Base-by-base conservation (phyloP, 2,888 invertebrate genomes). In the Acrobasis consociella region DNA sequence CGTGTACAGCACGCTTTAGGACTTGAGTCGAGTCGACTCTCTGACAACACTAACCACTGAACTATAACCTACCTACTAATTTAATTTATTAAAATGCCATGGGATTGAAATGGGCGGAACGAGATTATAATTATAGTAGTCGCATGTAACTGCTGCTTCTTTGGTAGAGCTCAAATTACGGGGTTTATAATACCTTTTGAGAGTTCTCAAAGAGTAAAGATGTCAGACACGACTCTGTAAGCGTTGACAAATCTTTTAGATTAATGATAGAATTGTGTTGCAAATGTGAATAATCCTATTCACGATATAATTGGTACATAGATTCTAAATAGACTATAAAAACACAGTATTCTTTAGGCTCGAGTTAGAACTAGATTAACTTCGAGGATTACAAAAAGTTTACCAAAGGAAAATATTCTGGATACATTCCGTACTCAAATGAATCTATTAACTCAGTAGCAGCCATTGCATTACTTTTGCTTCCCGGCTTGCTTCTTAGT, bases 61-160 rank as follows among this genome's bases (percentile, higher is more conserved):
- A 76, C 73, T 75, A 76, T 74, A 75, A 79, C 77, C 71, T 74
- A 71, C 67, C 69, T 64, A 73, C 72, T 82, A 82, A 85, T 85
- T 82, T 80, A 74, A 79, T 77, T 78, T 73, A 78, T 71, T 56
- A 73, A 68, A 70, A 65, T 66, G 65, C 73, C 70, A 69, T 71
- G 72, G 75, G 65, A 75, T 75, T 74, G 75, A 70, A 76, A 76
- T 80, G 77, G 81, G 81, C 77, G 83, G 77, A 69, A 73, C 78
- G 73, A 64, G 73, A 55, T 58, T 39, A 64, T 70, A 70, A 73
- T 74, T 70, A 65, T 49, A 65, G 65, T 66, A 68, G 70, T 67
- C 66, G 65, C 56, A 58, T 60, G 63, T 66, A 64, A 63, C 16
- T 61, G 67, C 59, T 71, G 78, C 82, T 82, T 77, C 82, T 80